Percentiles rank a stretch among this genome's conserved stretches.
Conservation (phyloP, 2,797 vertebrate genomes). For the Erethizon dorsatum region DNA sequence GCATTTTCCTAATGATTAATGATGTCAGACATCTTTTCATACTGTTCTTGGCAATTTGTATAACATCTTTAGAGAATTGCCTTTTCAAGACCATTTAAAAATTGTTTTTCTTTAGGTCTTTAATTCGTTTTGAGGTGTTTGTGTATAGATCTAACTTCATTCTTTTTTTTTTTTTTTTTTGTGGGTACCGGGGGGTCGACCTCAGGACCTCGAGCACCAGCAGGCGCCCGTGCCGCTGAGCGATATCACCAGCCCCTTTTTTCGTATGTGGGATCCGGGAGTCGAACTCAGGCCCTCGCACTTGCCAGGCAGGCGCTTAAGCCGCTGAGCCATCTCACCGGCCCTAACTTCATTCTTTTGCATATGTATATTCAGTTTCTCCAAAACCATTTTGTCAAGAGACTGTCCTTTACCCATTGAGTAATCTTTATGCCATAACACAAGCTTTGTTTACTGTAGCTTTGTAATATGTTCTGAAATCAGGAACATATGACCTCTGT, state of each 20-base stretch:
- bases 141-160: not conserved
- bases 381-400: not conserved
- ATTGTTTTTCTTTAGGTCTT: not conserved
- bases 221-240: too few species aligned
- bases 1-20: not conserved
- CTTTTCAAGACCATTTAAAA: not conserved
- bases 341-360: not conserved
- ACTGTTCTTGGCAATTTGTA: not conserved
- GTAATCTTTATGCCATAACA: not conserved
- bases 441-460: not conserved
- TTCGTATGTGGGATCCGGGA: too few species aligned
- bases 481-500: not conserved
- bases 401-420: not conserved
- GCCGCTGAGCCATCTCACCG: too few species aligned
- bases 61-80: not conserved
- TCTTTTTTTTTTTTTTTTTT: too few species aligned
- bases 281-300: too few species aligned
- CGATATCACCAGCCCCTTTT: too few species aligned
- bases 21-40: not conserved
- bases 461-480: not conserved
- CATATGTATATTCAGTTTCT: not conserved
- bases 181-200: too few species aligned
- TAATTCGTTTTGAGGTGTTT: not conserved
- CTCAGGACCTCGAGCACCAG: too few species aligned
- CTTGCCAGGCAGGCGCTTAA: too few species aligned